phyloP scores from a whole-genome alignment of 2,113 vertebrate genomes.

The Pygoscelis antarcticus region DNA sequence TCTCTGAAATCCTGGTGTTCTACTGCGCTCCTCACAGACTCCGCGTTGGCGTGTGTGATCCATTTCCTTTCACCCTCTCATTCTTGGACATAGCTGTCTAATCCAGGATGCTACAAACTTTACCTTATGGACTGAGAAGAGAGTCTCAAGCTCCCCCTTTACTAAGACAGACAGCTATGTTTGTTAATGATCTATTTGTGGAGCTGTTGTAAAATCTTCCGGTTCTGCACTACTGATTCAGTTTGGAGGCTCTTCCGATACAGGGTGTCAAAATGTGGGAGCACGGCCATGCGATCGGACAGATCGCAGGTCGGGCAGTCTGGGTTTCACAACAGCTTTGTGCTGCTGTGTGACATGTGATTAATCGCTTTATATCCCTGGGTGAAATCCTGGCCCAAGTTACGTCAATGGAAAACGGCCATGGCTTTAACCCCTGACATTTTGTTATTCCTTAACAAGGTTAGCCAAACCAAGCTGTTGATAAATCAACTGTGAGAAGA shows the following conservation, averaged over 20 bases:
- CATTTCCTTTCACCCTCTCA: not conserved
- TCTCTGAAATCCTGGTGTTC: not conserved
- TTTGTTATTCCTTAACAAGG: not conserved
- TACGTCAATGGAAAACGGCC: not conserved
- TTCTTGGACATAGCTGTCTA: not conserved
- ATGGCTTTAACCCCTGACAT: not conserved
- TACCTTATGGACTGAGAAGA: not conserved
- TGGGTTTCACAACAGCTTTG: not conserved
- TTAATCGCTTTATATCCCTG: not conserved
- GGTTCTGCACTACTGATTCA: not conserved
- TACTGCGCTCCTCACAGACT: not conserved
- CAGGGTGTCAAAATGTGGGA: not conserved
- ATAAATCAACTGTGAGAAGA: not conserved
- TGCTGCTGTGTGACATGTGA: not conserved
- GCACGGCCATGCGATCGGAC: rapidly evolving
- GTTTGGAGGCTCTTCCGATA: not conserved
- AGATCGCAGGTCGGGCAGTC: not conserved
- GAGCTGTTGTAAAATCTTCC: not conserved
- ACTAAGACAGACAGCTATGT: not conserved
- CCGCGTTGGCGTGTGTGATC: rapidly evolving
- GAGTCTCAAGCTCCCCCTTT: not conserved
- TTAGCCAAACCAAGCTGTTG: not conserved
- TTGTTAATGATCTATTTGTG: not conserved
- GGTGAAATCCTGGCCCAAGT: not conserved
- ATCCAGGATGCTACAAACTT: not conserved